Conservation (phyloP, 1,140 invertebrate genomes). For the Contarinia nasturtii region DNA sequence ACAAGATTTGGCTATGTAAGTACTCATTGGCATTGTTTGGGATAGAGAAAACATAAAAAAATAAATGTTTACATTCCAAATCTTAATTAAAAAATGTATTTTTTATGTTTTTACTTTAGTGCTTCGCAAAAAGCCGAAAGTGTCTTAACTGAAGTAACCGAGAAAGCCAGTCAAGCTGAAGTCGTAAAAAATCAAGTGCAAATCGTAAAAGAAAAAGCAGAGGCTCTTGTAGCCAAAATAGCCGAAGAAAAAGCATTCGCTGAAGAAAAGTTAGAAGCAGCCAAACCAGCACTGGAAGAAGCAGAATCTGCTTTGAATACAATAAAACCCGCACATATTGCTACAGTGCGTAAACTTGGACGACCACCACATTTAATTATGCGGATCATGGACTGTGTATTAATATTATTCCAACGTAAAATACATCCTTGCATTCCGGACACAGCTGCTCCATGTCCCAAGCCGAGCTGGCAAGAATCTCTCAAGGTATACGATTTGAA, state of each 20-base stretch:
- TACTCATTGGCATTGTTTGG: too few relatives aligned
- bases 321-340: slow-evolving; percentile 92
- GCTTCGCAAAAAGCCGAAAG: slow-evolving; percentile 62
- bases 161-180: slow-evolving; percentile 84
- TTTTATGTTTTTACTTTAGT: background rate
- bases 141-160: slow-evolving; percentile 68
- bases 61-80: background rate
- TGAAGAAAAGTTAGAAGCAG: slow-evolving; percentile 71
- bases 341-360: slow-evolving; percentile 84
- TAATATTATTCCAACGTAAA: slow-evolving; percentile 81
- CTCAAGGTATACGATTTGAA: slow-evolving; percentile 55
- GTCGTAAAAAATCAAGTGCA: slow-evolving; percentile 88
- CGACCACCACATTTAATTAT: slow-evolving; percentile 91
- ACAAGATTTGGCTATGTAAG: slow-evolving; percentile 75
- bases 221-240: slow-evolving; percentile 75
- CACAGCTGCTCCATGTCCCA: slow-evolving; percentile 60
- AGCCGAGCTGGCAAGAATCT: slow-evolving; percentile 89
- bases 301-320: slow-evolving; percentile 90
- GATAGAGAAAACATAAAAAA: too few relatives aligned
- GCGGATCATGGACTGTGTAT: slow-evolving; percentile 93
- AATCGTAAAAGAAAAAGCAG: slow-evolving; percentile 88
- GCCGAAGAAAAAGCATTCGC: slow-evolving; percentile 80
- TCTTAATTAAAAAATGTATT: slow-evolving; percentile 10
- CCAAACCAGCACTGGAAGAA: slow-evolving; percentile 77
- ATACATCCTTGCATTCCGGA: slow-evolving; percentile 65